Conservation (phyloP, 2,113 vertebrate genomes). For the Buteo buteo region DNA sequence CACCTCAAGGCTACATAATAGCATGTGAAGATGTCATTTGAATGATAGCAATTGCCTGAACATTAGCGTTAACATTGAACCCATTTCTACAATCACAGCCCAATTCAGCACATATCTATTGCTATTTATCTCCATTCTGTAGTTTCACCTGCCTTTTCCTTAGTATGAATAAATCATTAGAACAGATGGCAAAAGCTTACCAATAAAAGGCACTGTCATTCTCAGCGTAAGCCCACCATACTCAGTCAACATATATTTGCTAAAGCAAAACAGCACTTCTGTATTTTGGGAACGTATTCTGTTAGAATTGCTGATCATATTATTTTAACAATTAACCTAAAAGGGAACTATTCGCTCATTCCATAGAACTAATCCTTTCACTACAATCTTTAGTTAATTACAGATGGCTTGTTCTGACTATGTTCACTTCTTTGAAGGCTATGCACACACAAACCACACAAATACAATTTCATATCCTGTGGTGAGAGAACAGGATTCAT, state of each 20-base stretch:
- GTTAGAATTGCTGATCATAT: not conserved
- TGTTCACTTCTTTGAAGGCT: not conserved
- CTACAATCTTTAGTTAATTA: not conserved
- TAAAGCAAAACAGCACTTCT: slow-evolving; percentile 33
- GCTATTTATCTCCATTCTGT: slow-evolving; percentile 63
- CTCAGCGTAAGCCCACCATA: slow-evolving; percentile 53
- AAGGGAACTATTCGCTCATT: not conserved
- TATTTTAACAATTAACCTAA: slow-evolving; percentile 4
- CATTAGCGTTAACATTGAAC: slow-evolving; percentile 44
- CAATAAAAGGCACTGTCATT: slow-evolving; percentile 67
- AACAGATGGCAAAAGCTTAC: slow-evolving; percentile 72
- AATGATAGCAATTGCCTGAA: slow-evolving; percentile 40
- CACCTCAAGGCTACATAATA: not conserved
- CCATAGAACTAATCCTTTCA: not conserved
- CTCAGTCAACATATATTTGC: slow-evolving; percentile 34
- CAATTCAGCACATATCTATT: slow-evolving; percentile 39
- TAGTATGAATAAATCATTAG: slow-evolving; percentile 73
- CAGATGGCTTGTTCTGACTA: not conserved
- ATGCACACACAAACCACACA: not conserved
- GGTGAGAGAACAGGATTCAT: not conserved
- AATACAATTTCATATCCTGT: not conserved
- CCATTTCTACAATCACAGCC: slow-evolving; percentile 61
- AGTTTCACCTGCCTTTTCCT: slow-evolving; percentile 66
- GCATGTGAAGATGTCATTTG: not conserved
- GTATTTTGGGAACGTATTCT: not conserved